phyloP scores from a whole-genome alignment of 2,113 vertebrate species.

The Lophochroa leadbeateri region DNA sequence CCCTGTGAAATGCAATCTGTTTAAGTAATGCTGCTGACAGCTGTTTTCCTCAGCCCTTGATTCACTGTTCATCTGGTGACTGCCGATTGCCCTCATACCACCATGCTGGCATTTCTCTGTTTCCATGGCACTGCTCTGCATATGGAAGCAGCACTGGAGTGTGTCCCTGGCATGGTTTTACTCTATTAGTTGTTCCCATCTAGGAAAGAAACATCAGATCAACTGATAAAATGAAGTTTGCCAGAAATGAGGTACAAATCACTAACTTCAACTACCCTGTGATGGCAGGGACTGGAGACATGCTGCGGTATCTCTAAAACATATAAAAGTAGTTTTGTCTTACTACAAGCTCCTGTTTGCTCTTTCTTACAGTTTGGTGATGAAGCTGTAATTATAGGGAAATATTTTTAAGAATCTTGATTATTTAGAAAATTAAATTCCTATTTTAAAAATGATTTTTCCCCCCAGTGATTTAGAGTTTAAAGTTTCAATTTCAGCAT shows the following conservation, averaged over 20 bases:
- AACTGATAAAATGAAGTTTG: conserved; percentile 8
- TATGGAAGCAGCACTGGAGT: conserved; percentile 24
- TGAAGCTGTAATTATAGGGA: neutral
- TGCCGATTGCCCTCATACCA: conserved; percentile 8
- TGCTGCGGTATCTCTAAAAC: neutral
- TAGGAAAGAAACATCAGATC: conserved; percentile 35
- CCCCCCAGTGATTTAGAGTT: neutral
- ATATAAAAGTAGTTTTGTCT: neutral
- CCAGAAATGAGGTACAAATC: conserved; percentile 21
- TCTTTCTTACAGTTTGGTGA: neutral
- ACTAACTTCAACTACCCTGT: neutral
- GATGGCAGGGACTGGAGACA: neutral
- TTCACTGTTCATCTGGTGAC: conserved; percentile 55
- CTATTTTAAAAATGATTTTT: neutral
- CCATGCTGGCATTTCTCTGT: conserved; percentile 29
- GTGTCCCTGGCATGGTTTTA: conserved; percentile 11
- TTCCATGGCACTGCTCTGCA: conserved; percentile 72
- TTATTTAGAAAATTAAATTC: neutral
- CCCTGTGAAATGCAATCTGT: conserved; percentile 21
- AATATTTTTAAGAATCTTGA: neutral
- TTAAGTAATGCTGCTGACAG: conserved; percentile 61
- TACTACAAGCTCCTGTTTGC: neutral
- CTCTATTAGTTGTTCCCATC: conserved; percentile 50
- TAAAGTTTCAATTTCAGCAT: neutral
- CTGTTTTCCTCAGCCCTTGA: conserved; percentile 47